phyloP scores from a whole-genome alignment of 2,888 invertebrate genomes.

The Spisula subtruncata region DNA sequence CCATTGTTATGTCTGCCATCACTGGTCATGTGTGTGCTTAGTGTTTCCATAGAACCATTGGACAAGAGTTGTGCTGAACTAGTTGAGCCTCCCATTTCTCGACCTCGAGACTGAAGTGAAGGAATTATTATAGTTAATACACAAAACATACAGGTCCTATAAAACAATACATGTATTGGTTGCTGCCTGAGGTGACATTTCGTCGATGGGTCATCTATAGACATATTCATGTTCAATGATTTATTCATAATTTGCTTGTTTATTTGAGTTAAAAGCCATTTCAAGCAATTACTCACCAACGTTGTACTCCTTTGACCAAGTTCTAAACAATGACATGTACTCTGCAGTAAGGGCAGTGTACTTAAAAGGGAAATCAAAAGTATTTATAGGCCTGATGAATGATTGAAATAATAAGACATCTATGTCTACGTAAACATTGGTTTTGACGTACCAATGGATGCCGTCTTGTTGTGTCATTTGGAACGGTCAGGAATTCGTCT shows the following conservation, averaged over 20 bases:
- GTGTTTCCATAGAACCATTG: slow-evolving; percentile 35
- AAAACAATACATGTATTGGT: not conserved
- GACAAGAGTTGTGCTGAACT: slow-evolving; percentile 39
- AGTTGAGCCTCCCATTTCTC: slow-evolving; percentile 40
- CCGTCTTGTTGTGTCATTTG: not conserved
- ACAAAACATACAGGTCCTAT: not conserved
- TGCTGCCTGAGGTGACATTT: not conserved
- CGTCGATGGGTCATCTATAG: not conserved
- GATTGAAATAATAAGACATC: no score
- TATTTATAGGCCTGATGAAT: no score
- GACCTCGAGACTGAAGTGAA: not conserved
- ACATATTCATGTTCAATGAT: no score
- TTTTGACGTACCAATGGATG: not conserved
- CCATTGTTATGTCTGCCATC: not conserved
- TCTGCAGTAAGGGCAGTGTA: not conserved
- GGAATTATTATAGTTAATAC: not conserved
- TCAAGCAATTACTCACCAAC: not conserved
- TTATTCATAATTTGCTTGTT: no score
- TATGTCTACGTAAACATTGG: not conserved
- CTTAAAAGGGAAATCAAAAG: no score
- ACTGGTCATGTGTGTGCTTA: slow-evolving; percentile 20
- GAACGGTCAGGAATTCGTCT: not conserved
- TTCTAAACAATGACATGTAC: not conserved
- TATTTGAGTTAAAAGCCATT: no score
- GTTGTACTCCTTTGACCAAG: not conserved